phyloP scores from a whole-genome alignment of 1,140 invertebrate genomes.

The Cydia pomonella region DNA sequence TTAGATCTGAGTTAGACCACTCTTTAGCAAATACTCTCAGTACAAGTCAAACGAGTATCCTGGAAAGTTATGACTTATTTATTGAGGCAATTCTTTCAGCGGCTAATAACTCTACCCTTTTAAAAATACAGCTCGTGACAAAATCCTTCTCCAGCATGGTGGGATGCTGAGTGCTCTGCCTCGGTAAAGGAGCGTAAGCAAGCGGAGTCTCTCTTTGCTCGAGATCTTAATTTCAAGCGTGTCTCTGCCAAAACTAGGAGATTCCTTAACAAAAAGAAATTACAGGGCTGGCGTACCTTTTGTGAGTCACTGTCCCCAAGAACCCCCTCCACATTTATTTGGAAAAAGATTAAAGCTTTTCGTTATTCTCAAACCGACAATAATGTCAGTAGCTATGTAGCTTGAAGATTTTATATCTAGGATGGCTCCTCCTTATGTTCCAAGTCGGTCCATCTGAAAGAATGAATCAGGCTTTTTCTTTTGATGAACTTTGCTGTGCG shows the following conservation, averaged over 20 bases:
- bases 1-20: background rate
- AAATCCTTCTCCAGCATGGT: constrained; percentile 29
- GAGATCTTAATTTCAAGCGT: constrained; percentile 16
- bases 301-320: constrained; percentile 39
- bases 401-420: background rate
- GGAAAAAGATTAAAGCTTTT: constrained; percentile 45
- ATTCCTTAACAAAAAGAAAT: constrained; percentile 42
- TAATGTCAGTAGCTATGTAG: background rate
- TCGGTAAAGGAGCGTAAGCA: background rate
- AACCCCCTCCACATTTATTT: constrained; percentile 37
- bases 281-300: constrained; percentile 40
- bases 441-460: background rate
- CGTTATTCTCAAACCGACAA: background rate
- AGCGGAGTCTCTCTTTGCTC: background rate
- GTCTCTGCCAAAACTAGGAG: constrained; percentile 34
- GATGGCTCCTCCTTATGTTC: constrained; percentile 36
- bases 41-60: background rate
- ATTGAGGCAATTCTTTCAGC: background rate
- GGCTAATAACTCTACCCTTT: background rate
- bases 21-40: background rate
- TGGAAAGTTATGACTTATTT: background rate
- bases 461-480: constrained; percentile 18
- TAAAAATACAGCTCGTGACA: constrained; percentile 8
- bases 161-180: constrained; percentile 10
- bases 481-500: background rate